A percentile compares a stretch with the other conserved stretches of the same genome.
phyloP scores from a whole-genome alignment of 2,888 invertebrate species.

The Cecidostiba fungosa region DNA sequence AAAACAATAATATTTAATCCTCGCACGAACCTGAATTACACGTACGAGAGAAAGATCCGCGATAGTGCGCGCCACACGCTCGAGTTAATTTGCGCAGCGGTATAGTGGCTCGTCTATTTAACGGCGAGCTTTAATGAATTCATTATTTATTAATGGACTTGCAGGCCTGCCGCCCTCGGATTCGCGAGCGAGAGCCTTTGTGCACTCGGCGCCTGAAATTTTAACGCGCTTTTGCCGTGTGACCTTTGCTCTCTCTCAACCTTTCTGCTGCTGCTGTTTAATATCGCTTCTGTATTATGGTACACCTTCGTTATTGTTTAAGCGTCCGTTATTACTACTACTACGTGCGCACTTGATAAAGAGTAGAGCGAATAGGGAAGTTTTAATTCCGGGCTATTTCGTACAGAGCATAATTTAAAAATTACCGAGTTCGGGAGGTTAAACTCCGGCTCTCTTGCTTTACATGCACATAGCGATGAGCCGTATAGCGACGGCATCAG shows the following conservation, averaged over 20 bases:
- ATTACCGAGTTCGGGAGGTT: too few species aligned
- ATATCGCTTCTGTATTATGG: background rate
- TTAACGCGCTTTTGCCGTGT: conserved; percentile 30
- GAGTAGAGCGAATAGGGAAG: background rate
- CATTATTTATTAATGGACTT: conserved; percentile 42
- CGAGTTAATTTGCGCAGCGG: conserved; percentile 15
- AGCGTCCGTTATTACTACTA: background rate
- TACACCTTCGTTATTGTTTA: background rate
- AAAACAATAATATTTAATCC: conserved; percentile 33
- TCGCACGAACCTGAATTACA: too few species aligned
- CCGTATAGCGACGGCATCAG: background rate
- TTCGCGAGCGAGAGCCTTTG: conserved; percentile 31
- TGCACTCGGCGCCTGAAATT: conserved; percentile 20
- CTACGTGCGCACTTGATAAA: background rate
- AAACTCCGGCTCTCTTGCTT: conserved; percentile 9
- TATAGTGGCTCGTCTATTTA: conserved; percentile 26
- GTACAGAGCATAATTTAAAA: background rate
- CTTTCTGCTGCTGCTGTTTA: background rate
- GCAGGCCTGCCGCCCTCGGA: background rate
- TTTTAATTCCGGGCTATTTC: background rate
- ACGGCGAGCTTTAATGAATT: conserved; percentile 50
- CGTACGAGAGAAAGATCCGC: too few species aligned
- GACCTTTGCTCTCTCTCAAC: conserved; percentile 11
- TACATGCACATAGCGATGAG: conserved; percentile 24
- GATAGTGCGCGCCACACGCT: background rate